These are phyloP conservation scores for Akabosia matsudoensis DNA, from an alignment of 1,140 invertebrate species.

Conservation along the genomic window DNA sequence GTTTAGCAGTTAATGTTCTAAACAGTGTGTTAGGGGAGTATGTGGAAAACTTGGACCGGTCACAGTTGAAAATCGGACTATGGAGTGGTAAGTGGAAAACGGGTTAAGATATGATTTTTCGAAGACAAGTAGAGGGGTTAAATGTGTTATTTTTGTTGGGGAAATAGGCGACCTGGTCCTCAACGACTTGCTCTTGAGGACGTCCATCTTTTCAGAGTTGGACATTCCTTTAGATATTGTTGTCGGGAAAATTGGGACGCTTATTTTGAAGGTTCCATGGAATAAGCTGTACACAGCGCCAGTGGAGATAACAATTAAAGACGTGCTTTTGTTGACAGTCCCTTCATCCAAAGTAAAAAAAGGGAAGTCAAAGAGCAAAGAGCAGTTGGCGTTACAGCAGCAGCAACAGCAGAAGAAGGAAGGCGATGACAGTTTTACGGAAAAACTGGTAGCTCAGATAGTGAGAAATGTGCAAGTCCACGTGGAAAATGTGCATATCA, in stretches of 20 bases:
- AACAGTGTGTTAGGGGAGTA: not conserved
- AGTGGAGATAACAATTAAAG: not conserved
- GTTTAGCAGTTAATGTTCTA: not conserved
- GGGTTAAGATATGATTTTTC: not conserved
- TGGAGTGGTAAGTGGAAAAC: not conserved
- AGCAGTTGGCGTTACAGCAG: too few species aligned
- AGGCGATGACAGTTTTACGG: constrained; percentile 85
- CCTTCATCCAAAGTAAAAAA: too few species aligned
- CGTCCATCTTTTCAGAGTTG: not conserved
- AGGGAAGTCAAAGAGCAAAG: too few species aligned
- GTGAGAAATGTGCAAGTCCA: constrained; percentile 95
- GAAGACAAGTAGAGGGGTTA: not conserved
- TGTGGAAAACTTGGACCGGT: not conserved
- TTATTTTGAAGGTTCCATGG: not conserved
- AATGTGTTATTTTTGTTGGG: not conserved
- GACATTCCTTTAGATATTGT: not conserved
- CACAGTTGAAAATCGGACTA: not conserved
- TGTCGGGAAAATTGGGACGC: not conserved
- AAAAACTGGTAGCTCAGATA: constrained; percentile 91
- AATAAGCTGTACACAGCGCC: not conserved
- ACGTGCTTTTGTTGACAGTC: not conserved
- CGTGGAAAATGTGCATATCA: constrained; percentile 88
- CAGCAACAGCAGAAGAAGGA: too few species aligned
- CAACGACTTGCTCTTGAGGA: not conserved
- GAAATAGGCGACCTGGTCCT: not conserved